These are phyloP conservation scores for Lobophora halterata DNA, from an alignment of 2,888 invertebrate genomes.

Conservation along the genomic window DNA sequence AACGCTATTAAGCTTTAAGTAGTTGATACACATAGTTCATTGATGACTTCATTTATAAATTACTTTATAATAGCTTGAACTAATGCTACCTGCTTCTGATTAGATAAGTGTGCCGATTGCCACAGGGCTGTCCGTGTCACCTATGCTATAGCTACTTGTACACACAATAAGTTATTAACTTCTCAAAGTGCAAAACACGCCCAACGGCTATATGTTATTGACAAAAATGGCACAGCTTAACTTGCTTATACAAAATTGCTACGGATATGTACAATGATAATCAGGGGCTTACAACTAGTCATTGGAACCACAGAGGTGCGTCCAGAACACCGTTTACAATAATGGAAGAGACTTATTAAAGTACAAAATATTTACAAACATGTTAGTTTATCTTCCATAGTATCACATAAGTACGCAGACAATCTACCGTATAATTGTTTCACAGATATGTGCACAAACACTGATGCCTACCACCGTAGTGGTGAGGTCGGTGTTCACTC, in stretches of 20 bases:
- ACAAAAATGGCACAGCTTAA: constrained; percentile 43
- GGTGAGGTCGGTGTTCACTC: constrained; percentile 58
- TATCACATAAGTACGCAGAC: constrained; percentile 78
- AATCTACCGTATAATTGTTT: constrained; percentile 56
- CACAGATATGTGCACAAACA: constrained; percentile 65
- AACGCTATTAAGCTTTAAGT: constrained; percentile 10
- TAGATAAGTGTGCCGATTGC: constrained; percentile 14
- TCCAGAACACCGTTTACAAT: constrained; percentile 43
- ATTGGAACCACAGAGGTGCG: constrained; percentile 43
- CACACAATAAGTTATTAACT: constrained; percentile 2
- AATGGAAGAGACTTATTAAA: constrained; percentile 51
- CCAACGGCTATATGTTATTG: constrained; percentile 25
- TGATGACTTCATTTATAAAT: constrained; percentile 2
- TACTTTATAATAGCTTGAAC: constrained; percentile 9
- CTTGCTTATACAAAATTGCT: constrained; percentile 30
- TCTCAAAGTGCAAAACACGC: constrained; percentile 21
- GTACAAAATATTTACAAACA: constrained; percentile 67
- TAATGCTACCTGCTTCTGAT: constrained; percentile 16
- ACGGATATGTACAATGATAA: constrained; percentile 26
- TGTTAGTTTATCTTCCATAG: constrained; percentile 64
- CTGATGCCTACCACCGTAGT: constrained; percentile 63
- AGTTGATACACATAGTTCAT: neutral
- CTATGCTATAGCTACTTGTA: constrained; percentile 13
- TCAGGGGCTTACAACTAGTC: constrained; percentile 36
- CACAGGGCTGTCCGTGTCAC: constrained; percentile 8